Base-by-base conservation (phyloP, 2,797 vertebrate genomes). In the Enoplosus armatus region DNA sequence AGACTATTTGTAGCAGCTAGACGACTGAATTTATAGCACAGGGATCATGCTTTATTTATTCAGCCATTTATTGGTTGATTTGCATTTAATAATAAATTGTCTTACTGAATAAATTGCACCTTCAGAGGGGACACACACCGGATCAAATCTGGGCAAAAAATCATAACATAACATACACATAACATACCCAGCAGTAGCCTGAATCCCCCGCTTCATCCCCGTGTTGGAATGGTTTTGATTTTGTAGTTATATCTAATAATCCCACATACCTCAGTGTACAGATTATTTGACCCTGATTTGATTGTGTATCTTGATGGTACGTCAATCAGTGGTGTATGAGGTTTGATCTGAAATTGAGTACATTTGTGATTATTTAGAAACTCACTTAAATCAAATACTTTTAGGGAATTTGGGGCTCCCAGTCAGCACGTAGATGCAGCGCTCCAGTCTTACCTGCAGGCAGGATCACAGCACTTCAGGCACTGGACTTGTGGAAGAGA, bases 401-500 rank as follows among this genome's bases (percentile, higher is more conserved):
- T 58, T 20, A 93, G 92, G 54, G 75, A n/a, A n/a, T 74, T 12
- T 84, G 82, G 79, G 54, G 37, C 37, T 68, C 26, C 18, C 51
- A 1, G 11, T 27, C 24, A 16, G 68, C 72, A 29, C 75, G 26
- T 0, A n/a, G 48, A 35, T 81, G 77, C 85, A 88, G 81, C 24
- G 7, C 62, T 45, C 91, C 89, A 6, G 79, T 79, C 20, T 24
- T 90, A n/a, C 93, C 93, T 56, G 39, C 64, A 12, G 54, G 66
- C 31, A 71, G 63, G 22, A 89, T 96, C 48, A 95, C 93, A 3
- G 94, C 91, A 5, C 86, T 90, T 18, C 82, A 95, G 77, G 94
- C 95, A 0, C 24, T 91, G 65, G 84, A 76, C 4, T 22, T 94
- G 31, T 99, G 98, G 98, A 91, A 85, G 47, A 86, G 62, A 5